Evolutionary conservation across 2,113 vertebrate genomes (phyloP).

Genomic region (Pithys albifrons): DNA sequence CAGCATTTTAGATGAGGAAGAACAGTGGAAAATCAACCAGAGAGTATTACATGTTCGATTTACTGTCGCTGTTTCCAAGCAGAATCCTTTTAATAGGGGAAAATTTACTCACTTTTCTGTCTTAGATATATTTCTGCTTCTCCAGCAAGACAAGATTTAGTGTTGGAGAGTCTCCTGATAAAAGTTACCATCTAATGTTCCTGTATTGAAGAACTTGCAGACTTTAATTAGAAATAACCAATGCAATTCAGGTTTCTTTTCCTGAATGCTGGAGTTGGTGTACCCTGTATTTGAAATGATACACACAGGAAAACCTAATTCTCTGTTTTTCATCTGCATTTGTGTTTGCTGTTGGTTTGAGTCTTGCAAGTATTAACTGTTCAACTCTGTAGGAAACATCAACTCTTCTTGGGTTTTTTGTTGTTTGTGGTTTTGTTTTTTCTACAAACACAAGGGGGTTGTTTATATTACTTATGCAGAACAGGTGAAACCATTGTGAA

Average conservation of each 20-base stretch:
- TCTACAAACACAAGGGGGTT: not conserved
- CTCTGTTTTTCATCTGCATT: not conserved
- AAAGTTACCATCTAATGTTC: not conserved
- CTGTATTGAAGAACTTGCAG: not conserved
- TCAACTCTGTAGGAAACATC: not conserved
- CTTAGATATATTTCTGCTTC: not conserved
- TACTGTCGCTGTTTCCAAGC: not conserved
- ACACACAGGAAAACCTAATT: not conserved
- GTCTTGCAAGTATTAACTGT: not conserved
- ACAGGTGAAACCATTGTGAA: not conserved
- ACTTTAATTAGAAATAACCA: not conserved
- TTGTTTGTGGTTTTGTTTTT: no score
- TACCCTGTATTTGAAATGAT: not conserved
- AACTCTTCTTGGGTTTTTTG: not conserved
- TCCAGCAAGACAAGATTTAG: not conserved
- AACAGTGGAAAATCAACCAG: not conserved
- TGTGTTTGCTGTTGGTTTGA: not conserved
- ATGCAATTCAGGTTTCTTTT: not conserved
- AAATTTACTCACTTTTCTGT: not conserved
- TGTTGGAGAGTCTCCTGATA: not conserved
- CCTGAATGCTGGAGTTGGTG: not conserved
- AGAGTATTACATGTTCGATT: not conserved
- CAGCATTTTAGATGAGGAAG: not conserved
- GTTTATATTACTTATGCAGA: not conserved
- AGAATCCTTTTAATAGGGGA: not conserved